Conservation (phyloP, 2,797 vertebrate genomes). For the Phoeniculus purpureus region DNA sequence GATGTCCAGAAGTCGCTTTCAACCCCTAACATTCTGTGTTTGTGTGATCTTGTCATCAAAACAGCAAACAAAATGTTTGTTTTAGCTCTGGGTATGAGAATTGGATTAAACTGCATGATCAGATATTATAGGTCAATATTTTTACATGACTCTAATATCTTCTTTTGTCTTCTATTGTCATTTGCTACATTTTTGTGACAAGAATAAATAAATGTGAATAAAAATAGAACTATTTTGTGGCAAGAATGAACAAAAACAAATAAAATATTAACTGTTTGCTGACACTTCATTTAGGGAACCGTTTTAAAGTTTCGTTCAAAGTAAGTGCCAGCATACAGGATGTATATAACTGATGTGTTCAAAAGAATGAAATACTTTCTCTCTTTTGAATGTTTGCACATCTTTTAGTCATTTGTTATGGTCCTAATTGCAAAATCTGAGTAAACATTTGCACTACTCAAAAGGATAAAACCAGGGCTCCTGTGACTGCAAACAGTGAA, state of each 20-base stretch:
- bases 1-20: too few species aligned
- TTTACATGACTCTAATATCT: background rate
- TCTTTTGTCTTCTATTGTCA: background rate
- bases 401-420: background rate
- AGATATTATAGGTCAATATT: background rate
- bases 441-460: background rate
- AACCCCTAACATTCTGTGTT: too few species aligned
- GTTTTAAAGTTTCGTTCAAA: background rate
- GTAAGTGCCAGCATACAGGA: background rate
- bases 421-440: background rate
- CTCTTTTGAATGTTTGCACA: background rate
- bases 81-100: background rate
- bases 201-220: too few species aligned
- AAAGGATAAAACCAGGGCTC: background rate
- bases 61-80: background rate
- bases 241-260: background rate
- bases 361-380: background rate
- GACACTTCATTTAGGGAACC: background rate
- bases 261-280: background rate
- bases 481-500: background rate
- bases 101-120: background rate
- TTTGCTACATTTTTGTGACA: background rate
- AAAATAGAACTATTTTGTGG: too few species aligned
- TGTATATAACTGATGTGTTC: background rate
- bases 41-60: background rate